phyloP scores from a whole-genome alignment of 2,888 invertebrate genomes.

The Andrena haemorrhoa region DNA sequence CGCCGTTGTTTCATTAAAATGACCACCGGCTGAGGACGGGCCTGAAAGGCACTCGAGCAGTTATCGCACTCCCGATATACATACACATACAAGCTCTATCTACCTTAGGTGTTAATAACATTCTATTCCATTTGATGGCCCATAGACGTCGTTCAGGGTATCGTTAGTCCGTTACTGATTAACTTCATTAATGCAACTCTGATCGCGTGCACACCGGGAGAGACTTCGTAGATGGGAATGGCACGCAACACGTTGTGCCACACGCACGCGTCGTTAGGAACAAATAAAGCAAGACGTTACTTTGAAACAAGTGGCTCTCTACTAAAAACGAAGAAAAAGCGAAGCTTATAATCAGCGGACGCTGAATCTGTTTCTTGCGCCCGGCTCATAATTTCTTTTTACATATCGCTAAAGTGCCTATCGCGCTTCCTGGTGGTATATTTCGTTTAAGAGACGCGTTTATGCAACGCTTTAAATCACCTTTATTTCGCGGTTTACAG shows the following conservation, averaged over 20 bases:
- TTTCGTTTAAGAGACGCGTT: background rate
- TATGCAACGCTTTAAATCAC: background rate
- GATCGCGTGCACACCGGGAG: constrained; percentile 56
- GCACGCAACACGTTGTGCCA: constrained; percentile 67
- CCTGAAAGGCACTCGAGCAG: no score
- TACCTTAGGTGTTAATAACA: constrained; percentile 4
- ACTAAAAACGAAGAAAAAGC: constrained; percentile 23
- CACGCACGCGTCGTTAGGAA: constrained; percentile 35
- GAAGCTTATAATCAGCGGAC: background rate
- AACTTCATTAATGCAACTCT: constrained; percentile 35
- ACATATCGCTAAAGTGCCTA: background rate
- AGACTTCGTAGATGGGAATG: constrained; percentile 27
- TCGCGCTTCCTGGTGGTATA: background rate
- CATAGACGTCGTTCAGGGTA: background rate
- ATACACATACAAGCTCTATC: no score
- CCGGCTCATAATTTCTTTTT: background rate
- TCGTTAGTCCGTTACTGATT: constrained; percentile 41
- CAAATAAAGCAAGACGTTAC: constrained; percentile 13
- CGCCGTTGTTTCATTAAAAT: constrained; percentile 34
- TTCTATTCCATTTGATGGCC: background rate
- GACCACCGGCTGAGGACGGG: constrained; percentile 4
- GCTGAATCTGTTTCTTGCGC: background rate
- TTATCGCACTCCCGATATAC: no score
- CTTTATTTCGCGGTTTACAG: background rate
- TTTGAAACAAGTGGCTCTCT: constrained; percentile 9